Evolutionary conservation across 2,113 vertebrate genomes (phyloP).

Genomic region (Heliornis fulica): DNA sequence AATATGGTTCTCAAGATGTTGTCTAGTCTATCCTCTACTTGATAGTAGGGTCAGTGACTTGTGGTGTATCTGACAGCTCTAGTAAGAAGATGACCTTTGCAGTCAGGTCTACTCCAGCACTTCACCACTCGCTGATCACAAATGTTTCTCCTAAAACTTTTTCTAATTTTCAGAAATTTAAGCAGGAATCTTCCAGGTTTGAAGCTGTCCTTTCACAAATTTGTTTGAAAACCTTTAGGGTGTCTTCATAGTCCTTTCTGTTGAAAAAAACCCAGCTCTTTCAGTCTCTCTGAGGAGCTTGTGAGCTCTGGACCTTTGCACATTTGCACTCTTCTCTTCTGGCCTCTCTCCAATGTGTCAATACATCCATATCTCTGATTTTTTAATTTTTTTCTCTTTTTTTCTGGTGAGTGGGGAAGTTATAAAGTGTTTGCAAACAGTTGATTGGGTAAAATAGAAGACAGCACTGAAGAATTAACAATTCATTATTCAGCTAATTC

Average conservation of each 20-base stretch:
- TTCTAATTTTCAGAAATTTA: not conserved
- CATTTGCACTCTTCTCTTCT: not conserved
- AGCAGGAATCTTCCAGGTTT: not conserved
- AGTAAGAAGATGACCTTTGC: not conserved
- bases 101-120: not conserved
- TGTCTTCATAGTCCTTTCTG: not conserved
- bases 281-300: not conserved
- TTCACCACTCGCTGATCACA: not conserved
- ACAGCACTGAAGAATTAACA: not conserved
- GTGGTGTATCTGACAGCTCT: not conserved
- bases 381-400: too few species aligned
- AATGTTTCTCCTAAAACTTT: not conserved
- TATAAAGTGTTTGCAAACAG: not conserved
- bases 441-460: not conserved
- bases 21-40: not conserved
- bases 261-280: not conserved
- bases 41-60: not conserved
- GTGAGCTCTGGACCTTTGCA: not conserved
- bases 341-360: not conserved
- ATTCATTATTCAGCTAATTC: not conserved
- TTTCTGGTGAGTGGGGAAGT: not conserved
- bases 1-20: not conserved
- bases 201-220: not conserved
- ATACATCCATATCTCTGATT: fast-evolving
- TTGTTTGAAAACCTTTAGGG: not conserved